These are phyloP conservation scores for Ophion slaviceki DNA, from an alignment of 2,888 invertebrate species.

Conservation along the genomic window DNA sequence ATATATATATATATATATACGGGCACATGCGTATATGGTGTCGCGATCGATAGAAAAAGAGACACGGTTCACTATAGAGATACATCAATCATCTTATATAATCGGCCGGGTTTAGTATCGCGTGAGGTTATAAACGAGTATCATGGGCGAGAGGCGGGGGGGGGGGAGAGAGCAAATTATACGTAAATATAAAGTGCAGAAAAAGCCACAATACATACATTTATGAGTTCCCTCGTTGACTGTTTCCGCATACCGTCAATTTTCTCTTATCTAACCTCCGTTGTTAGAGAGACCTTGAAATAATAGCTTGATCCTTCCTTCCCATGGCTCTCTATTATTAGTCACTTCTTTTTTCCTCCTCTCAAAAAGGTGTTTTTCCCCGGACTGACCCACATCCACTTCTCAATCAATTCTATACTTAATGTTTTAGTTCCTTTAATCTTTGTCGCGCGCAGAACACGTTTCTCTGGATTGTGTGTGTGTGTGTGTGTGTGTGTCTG, in stretches of 20 bases:
- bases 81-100: slow-evolving; percentile 59
- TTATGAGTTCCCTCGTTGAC: slow-evolving; percentile 21
- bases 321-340: no score
- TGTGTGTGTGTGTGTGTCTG: neutral
- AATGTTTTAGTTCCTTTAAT: slow-evolving; percentile 38
- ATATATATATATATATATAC: neutral
- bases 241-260: slow-evolving; percentile 61
- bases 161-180: slow-evolving; percentile 8
- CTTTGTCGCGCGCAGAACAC: slow-evolving; percentile 6
- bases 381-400: slow-evolving; percentile 39
- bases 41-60: slow-evolving; percentile 34
- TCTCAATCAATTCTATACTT: neutral
- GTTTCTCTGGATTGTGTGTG: slow-evolving; percentile 2
- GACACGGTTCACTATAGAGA: slow-evolving; percentile 22
- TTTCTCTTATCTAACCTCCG: slow-evolving; percentile 52
- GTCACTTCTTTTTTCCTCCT: slow-evolving; percentile 6
- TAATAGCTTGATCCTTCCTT: neutral
- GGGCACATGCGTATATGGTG: slow-evolving; percentile 49
- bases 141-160: neutral
- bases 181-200: slow-evolving; percentile 37
- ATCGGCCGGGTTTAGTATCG: slow-evolving; percentile 31
- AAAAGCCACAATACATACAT: neutral
- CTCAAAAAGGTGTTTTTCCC: slow-evolving; percentile 38
- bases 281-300: slow-evolving; percentile 61
- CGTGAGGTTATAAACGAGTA: slow-evolving; percentile 27